A percentile compares a stretch with the other conserved stretches of the same genome.
Conservation (phyloP, 2,888 invertebrate genomes). For the Spodoptera picta region DNA sequence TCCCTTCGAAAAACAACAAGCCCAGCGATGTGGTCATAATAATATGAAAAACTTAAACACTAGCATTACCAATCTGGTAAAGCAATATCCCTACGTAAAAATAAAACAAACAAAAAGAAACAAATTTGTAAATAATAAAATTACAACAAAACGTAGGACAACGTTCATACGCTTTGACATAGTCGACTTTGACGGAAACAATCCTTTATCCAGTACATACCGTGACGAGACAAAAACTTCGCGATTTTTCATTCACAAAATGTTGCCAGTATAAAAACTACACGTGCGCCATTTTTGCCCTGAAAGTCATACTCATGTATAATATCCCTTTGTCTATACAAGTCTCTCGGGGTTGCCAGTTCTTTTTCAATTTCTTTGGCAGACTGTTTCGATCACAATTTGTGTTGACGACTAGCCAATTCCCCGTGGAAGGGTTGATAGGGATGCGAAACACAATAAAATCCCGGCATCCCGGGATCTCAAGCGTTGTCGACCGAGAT, state of each 20-base stretch:
- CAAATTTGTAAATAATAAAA: slow-evolving; percentile 12
- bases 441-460: slow-evolving; percentile 32
- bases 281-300: slow-evolving; percentile 25
- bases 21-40: no score
- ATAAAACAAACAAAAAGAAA: neutral
- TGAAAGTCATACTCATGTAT: slow-evolving; percentile 45
- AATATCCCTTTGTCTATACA: slow-evolving; percentile 45
- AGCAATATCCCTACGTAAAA: neutral
- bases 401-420: slow-evolving; percentile 54
- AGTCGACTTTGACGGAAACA: slow-evolving; percentile 19
- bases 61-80: no score
- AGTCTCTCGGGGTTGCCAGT: slow-evolving; percentile 36
- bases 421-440: slow-evolving; percentile 44
- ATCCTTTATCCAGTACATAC: neutral
- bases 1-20: no score
- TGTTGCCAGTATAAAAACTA: slow-evolving; percentile 26
- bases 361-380: slow-evolving; percentile 58
- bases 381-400: slow-evolving; percentile 55
- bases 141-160: slow-evolving; percentile 6
- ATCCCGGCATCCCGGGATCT: slow-evolving; percentile 17
- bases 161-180: slow-evolving; percentile 22
- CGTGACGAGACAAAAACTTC: slow-evolving; percentile 28
- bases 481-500: slow-evolving; percentile 1
- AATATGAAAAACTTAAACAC: no score
- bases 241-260: slow-evolving; percentile 27